Conservation (phyloP, 2,797 vertebrate genomes). For the Clarias laeviceps region DNA sequence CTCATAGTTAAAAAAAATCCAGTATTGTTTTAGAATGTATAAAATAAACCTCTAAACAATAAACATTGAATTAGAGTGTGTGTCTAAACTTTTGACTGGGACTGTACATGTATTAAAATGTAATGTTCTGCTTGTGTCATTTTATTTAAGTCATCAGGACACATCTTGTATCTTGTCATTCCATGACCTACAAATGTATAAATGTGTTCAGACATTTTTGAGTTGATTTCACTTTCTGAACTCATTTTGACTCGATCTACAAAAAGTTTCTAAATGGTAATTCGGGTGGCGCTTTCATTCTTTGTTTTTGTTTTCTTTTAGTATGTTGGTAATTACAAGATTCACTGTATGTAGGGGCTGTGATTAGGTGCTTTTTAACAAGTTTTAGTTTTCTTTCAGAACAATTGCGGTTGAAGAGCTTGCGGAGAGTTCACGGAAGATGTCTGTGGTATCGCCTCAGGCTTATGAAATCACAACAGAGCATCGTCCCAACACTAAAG, state of each 20-base stretch:
- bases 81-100: too few relatives aligned
- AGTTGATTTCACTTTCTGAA: not conserved
- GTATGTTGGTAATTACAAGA: not conserved
- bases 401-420: slow-evolving; percentile 94
- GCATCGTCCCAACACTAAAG: slow-evolving; percentile 93
- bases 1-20: too few relatives aligned
- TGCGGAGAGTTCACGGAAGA: slow-evolving; percentile 92
- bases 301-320: not conserved
- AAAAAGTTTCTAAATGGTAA: not conserved
- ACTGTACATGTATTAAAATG: not conserved
- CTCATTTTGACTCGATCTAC: not conserved
- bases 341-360: not conserved
- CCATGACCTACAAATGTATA: not conserved
- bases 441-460: slow-evolving; percentile 96
- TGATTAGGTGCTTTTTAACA: not conserved
- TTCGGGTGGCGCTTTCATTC: not conserved
- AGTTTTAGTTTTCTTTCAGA: slow-evolving; percentile 70
- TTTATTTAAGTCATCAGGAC: not conserved
- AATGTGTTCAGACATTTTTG: not conserved
- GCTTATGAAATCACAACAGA: slow-evolving; percentile 94
- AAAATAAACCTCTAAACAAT: too few relatives aligned
- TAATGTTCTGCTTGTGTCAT: not conserved
- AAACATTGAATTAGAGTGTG: too few relatives aligned
- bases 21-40: too few relatives aligned
- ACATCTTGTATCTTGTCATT: not conserved